Evolutionary conservation across 2,113 vertebrate genomes (phyloP).

Genomic region (Marmota monax): DNA sequence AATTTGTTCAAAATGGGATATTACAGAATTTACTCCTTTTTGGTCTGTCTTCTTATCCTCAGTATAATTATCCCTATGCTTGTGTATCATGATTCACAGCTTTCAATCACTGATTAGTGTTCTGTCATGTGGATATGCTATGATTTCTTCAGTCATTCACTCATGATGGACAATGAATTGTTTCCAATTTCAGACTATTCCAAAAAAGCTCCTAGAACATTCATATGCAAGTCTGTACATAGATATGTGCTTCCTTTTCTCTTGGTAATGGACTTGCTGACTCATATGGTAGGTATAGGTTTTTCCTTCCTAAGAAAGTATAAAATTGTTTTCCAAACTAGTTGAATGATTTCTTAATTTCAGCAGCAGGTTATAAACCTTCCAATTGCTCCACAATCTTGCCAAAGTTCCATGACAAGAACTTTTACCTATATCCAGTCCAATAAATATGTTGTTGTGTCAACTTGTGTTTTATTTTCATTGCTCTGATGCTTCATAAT

Average conservation of each 20-base stretch:
- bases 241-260: background rate
- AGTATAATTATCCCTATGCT: background rate
- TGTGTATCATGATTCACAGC: background rate
- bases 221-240: background rate
- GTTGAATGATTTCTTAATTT: background rate
- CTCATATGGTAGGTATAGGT: background rate
- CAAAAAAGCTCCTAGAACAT: background rate
- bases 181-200: background rate
- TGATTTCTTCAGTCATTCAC: background rate
- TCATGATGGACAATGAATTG: background rate
- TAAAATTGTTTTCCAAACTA: constrained; percentile 16
- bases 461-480: background rate
- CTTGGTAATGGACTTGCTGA: background rate
- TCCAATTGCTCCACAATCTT: background rate
- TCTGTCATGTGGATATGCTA: background rate
- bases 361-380: background rate
- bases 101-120: background rate
- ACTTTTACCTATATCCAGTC: background rate
- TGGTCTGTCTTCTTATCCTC: background rate
- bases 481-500: background rate
- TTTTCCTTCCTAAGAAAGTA: background rate
- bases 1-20: no score
- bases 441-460: background rate
- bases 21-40: no score
- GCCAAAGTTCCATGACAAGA: background rate